These are phyloP conservation scores for Agonopterix alstromeriana DNA, from an alignment of 2,888 invertebrate species.

Conservation along the genomic window DNA sequence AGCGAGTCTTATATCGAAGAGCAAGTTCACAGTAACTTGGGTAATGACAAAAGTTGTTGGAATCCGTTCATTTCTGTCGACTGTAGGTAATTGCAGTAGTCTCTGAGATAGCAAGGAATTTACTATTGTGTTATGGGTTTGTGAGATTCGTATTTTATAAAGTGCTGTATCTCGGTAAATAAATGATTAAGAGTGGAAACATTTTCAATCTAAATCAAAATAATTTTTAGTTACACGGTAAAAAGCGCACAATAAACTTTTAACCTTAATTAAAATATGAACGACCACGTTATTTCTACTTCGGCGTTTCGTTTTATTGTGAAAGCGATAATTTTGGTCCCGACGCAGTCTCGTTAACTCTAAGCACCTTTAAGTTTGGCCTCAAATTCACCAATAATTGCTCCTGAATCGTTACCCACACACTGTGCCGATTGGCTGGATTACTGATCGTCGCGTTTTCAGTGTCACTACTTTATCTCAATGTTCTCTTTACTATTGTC, in stretches of 20 bases:
- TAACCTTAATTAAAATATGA: no score
- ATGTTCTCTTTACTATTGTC: slow-evolving; percentile 1
- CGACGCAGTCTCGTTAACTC: background rate
- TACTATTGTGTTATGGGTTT: background rate
- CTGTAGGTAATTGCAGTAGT: slow-evolving; percentile 7
- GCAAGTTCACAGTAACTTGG: slow-evolving; percentile 16
- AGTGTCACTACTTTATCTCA: slow-evolving; percentile 8
- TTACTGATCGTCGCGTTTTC: slow-evolving; percentile 18
- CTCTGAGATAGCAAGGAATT: slow-evolving; percentile 2
- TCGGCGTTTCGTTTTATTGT: background rate
- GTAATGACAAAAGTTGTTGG: slow-evolving; percentile 18
- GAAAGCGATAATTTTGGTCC: background rate
- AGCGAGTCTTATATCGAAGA: slow-evolving; percentile 8
- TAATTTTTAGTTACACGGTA: no score
- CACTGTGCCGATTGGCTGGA: slow-evolving; percentile 17
- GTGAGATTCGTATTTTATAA: background rate
- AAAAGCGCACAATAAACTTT: no score
- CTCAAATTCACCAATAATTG: slow-evolving; percentile 18
- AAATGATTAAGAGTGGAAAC: no score
- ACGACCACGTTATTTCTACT: background rate
- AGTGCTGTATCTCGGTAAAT: no score
- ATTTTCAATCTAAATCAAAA: no score
- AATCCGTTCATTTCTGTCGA: slow-evolving; percentile 6
- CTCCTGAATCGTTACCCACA: slow-evolving; percentile 12
- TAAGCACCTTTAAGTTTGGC: slow-evolving; percentile 4